Percentiles rank a stretch among this genome's conserved stretches.
Conservation (phyloP, 2,113 vertebrate species). For the Piprites chloris region DNA sequence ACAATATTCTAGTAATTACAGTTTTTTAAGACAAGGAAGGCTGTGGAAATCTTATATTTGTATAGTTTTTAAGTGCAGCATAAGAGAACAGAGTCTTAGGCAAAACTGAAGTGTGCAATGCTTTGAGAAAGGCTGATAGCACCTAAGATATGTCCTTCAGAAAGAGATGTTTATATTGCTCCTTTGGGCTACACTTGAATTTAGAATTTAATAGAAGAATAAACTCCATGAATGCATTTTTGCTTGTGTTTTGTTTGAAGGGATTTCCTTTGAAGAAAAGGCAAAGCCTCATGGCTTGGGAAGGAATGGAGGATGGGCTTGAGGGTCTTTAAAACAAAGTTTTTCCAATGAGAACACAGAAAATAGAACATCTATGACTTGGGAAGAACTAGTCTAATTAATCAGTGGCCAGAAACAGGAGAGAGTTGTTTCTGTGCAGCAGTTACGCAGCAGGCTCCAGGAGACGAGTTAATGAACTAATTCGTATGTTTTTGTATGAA, state of each 20-base stretch:
- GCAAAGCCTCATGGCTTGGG: background rate
- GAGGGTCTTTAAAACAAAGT: background rate
- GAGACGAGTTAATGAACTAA: background rate
- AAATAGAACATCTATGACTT: background rate
- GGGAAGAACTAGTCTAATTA: background rate
- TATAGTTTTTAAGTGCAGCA: background rate
- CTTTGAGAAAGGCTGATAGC: background rate
- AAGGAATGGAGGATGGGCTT: background rate
- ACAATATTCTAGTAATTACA: background rate
- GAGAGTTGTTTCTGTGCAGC: background rate
- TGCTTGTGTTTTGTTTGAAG: background rate
- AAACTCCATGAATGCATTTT: background rate
- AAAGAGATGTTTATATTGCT: background rate
- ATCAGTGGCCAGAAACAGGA: background rate
- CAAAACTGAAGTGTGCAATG: background rate
- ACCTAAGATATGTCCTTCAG: background rate
- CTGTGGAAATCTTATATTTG: background rate
- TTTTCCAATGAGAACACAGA: background rate
- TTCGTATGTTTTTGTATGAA: background rate
- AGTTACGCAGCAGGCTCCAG: background rate
- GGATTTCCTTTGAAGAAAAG: background rate
- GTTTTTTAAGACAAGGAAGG: background rate
- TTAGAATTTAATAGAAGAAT: background rate
- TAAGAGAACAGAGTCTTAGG: background rate
- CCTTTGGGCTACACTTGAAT: background rate